A percentile compares a stretch with the other conserved stretches of the same genome.
phyloP scores from a whole-genome alignment of 2,113 vertebrate species.

The Thalassoma bifasciatum region DNA sequence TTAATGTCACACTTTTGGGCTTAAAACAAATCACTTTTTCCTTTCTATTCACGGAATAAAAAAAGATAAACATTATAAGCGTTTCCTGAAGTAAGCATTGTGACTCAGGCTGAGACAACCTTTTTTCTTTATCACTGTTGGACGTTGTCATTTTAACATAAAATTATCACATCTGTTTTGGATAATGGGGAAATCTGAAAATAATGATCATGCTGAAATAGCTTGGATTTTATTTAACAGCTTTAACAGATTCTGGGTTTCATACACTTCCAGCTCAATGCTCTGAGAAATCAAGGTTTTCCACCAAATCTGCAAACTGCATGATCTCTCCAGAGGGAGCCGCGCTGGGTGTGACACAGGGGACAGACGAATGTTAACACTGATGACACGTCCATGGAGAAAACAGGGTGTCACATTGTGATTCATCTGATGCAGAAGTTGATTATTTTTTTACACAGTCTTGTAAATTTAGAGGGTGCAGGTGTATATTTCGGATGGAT shows the following conservation, averaged over 20 bases:
- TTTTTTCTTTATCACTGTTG: not conserved
- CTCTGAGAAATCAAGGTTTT: conserved; percentile 40
- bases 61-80: not conserved
- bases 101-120: not conserved
- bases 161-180: conserved; percentile 6
- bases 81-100: not conserved
- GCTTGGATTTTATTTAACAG: conserved; percentile 31
- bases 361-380: conserved; percentile 15
- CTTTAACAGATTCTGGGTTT: conserved; percentile 32
- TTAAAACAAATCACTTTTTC: too few species aligned
- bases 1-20: too few species aligned
- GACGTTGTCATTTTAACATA: not conserved
- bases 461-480: conserved; percentile 2
- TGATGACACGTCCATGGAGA: conserved; percentile 4
- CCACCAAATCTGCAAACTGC: conserved; percentile 52
- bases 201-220: conserved; percentile 28
- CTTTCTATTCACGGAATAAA: too few species aligned
- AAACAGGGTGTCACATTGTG: not conserved
- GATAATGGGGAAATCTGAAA: conserved; percentile 3
- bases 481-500: conserved; percentile 1
- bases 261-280: conserved; percentile 51
- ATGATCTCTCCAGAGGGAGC: conserved; percentile 38
- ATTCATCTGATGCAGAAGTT: too few species aligned
- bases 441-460: not conserved
- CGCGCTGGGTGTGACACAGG: conserved; percentile 34